These are phyloP conservation scores for Ectemnius cavifrons DNA, from an alignment of 2,888 invertebrate genomes.

Conservation along the genomic window DNA sequence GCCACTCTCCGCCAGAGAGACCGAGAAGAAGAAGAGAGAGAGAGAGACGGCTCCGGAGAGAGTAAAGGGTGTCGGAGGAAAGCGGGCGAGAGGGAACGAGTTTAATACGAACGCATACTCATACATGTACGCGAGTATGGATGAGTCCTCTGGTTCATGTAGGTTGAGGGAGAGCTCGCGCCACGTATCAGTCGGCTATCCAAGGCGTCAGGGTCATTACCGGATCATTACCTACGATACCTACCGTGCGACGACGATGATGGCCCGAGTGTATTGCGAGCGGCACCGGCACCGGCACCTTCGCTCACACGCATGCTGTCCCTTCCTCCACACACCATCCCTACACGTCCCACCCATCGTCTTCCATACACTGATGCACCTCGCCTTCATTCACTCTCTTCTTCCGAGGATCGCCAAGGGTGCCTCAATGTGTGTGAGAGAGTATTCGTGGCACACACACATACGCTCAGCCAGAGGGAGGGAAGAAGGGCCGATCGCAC, in stretches of 20 bases:
- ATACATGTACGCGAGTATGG: no score
- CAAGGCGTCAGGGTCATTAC: conserved; percentile 77
- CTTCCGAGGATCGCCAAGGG: not conserved
- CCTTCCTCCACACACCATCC: conserved; percentile 18
- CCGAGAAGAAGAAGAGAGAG: conserved; percentile 21
- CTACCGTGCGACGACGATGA: conserved; percentile 73
- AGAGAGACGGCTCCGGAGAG: conserved; percentile 31
- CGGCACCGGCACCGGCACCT: conserved; percentile 26
- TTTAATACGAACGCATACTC: no score
- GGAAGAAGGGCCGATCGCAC: conserved; percentile 48
- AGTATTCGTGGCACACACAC: not conserved
- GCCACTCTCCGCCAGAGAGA: not conserved
- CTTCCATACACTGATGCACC: conserved; percentile 16
- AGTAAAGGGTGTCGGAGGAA: not conserved
- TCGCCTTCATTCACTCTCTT: not conserved
- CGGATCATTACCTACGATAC: conserved; percentile 77
- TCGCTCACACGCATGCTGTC: conserved; percentile 1
- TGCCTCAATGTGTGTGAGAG: not conserved
- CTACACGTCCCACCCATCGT: conserved; percentile 7
- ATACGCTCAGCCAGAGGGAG: not conserved
- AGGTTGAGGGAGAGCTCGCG: conserved; percentile 38
- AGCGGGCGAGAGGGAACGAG: conserved; percentile 8
- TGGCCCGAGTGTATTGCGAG: conserved; percentile 44
- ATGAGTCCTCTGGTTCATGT: not conserved
- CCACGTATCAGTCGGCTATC: conserved; percentile 56